Conservation (phyloP, 1,140 invertebrate species). For the Sarcophaga peregrina region DNA sequence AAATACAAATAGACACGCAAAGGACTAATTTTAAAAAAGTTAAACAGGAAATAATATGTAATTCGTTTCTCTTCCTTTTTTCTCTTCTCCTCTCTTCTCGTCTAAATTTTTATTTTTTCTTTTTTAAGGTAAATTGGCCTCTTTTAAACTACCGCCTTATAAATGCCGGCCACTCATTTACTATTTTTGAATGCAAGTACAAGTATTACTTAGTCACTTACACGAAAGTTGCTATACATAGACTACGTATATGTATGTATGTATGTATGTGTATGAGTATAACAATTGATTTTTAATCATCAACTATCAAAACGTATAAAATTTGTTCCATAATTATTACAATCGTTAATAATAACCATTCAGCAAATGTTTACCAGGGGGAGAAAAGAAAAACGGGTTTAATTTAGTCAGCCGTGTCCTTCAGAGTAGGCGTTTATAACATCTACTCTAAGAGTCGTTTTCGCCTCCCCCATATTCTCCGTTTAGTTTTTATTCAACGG, state of each 20-base stretch:
- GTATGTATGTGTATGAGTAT: background rate
- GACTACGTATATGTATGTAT: background rate
- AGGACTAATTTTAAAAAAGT: conserved; percentile 30
- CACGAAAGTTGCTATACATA: background rate
- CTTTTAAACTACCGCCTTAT: conserved; percentile 10
- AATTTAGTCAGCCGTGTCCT: background rate
- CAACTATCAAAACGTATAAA: conserved; percentile 9
- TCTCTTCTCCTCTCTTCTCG: background rate
- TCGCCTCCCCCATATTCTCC: background rate
- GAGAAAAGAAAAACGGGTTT: background rate
- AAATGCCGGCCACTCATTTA: background rate
- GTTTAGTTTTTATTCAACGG: background rate
- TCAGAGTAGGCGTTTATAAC: background rate
- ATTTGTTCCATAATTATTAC: background rate
- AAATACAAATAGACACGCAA: conserved; percentile 23
- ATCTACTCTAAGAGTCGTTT: background rate
- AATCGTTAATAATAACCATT: background rate
- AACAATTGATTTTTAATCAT: conserved; percentile 25
- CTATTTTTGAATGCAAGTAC: background rate
- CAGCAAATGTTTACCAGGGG: background rate
- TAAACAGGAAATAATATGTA: conserved; percentile 33
- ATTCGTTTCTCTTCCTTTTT: background rate
- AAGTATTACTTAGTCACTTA: background rate
- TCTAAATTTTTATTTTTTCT: background rate
- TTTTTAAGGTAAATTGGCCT: background rate